Conservation (phyloP, 2,888 invertebrate species). For the Stictocephala bisonia region DNA sequence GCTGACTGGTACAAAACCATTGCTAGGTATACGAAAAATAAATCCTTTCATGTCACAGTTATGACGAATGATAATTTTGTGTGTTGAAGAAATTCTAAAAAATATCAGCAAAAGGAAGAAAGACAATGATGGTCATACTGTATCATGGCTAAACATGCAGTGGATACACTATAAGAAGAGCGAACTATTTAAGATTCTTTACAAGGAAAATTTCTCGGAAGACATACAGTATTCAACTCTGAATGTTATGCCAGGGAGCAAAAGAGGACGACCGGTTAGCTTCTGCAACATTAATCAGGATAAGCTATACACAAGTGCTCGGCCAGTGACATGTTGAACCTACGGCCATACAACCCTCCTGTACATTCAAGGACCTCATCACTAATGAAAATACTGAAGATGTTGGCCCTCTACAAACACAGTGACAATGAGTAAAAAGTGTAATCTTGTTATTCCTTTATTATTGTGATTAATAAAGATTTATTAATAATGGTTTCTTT, state of each 20-base stretch:
- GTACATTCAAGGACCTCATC: background rate
- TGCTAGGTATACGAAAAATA: background rate
- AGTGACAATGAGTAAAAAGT: background rate
- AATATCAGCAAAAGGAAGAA: conserved; percentile 9
- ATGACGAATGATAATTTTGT: background rate
- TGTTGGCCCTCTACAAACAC: background rate
- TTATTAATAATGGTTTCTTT: background rate
- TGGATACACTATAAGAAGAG: conserved; percentile 12
- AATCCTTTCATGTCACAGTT: background rate
- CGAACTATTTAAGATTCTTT: conserved; percentile 12
- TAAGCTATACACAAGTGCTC: background rate
- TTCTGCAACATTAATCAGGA: background rate
- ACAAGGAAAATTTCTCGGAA: conserved; percentile 8
- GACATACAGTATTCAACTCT: background rate
- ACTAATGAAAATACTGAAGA: background rate
- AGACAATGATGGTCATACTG: background rate
- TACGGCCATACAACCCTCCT: background rate
- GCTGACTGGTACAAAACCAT: too few relatives aligned
- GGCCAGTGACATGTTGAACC: conserved; percentile 14
- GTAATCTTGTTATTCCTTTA: too few relatives aligned
- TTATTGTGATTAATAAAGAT: background rate
- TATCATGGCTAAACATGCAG: conserved; percentile 8
- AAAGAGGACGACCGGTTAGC: background rate
- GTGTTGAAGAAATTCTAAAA: background rate
- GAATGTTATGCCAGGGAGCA: background rate